Evolutionary conservation across 2,797 vertebrate genomes (phyloP).

Genomic region (Gymnocypris eckloni): DNA sequence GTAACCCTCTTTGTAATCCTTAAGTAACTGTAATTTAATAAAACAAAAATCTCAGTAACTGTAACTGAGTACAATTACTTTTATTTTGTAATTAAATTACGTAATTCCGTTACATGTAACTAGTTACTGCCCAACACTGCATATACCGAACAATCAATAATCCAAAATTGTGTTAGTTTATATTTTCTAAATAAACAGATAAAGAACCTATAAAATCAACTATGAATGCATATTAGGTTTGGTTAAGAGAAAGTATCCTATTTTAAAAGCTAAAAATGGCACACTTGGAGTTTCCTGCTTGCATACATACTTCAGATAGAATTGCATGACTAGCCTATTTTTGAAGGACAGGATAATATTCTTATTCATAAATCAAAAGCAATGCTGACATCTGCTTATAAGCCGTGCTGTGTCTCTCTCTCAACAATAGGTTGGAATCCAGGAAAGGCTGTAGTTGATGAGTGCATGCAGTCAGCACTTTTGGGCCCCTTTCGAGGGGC

Average conservation of each 20-base stretch:
- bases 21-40: no score
- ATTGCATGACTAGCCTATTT: neutral
- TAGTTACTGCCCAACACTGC: no score
- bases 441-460: neutral
- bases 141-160: neutral
- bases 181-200: neutral
- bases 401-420: neutral
- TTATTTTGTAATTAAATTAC: no score
- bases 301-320: neutral
- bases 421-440: conserved; percentile 16
- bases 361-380: conserved; percentile 5
- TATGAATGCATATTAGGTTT: neutral
- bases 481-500: neutral
- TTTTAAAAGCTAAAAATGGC: neutral
- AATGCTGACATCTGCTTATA: neutral
- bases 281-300: neutral
- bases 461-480: conserved; percentile 27
- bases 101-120: no score
- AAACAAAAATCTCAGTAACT: no score
- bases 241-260: neutral
- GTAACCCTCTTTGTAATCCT: no score
- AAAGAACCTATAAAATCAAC: neutral
- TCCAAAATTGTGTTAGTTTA: neutral
- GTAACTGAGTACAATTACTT: no score
- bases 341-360: neutral